Evolutionary conservation across 53 echinoderm and acorn worm species (phyloP), one percentile per base, ranked within the genome.

Genomic region (Paracentrotus lividus): DNA sequence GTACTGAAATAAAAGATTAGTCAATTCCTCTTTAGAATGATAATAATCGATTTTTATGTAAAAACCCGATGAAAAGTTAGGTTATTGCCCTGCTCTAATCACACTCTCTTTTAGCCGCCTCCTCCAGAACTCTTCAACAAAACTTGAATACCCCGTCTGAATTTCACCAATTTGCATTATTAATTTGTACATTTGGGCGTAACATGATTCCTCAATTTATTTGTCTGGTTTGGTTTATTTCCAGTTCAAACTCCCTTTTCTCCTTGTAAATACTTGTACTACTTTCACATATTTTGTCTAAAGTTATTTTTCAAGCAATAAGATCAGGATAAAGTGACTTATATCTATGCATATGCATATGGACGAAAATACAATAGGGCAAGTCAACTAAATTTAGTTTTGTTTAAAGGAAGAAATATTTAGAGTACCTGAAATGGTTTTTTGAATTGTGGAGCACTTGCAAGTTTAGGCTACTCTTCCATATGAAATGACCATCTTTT

Each of bases 131-230:
- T 18, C 8, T 27, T 40, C 36, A 72, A 40, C 20, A 4, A 40
- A 32, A 36, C 72, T 16, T 8, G 72, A 38, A 72, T 72, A 72
- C 33, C 18, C 5, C 5, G 72, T 72, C 36, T 72, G 20, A 72
- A 38, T 72, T 72, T 38, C 72, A 13, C 38, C 72, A 36, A 72
- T 72, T 72, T 72, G 40, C 38, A 72, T 72, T 72, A 40, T 38
- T n/a, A 72, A 40, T 72, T 69, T 72, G 72, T 40, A 16, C n/a
- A n/a, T n/a, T 40, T 72, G 31, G 67, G 31, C 12, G 67, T 67
- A 67, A 67, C 4, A n/a, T 67, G 67, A 33, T 67, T 23, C 59
- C 16, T 67, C n/a, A n/a, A 12, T 67, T 33, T 67, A 31, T 67
- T 33, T 31, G n/a, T 8, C 33, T 31, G 31, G 13, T 67, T 12